phyloP scores from a whole-genome alignment of 2,797 vertebrate genomes.

The Neoniphon sammara region DNA sequence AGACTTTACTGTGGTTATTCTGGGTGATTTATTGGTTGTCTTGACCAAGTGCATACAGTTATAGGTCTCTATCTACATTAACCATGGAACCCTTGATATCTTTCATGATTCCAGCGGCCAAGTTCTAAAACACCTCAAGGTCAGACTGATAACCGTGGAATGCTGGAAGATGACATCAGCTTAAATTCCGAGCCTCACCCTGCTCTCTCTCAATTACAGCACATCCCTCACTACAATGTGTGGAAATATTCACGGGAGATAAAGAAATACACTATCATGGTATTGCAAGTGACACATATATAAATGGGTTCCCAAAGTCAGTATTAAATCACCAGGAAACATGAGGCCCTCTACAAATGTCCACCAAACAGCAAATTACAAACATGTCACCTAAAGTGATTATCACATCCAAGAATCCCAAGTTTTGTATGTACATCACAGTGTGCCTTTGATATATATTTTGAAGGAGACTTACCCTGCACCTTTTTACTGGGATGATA shows the following conservation, averaged over 20 bases:
- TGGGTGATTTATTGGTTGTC: conserved; percentile 73
- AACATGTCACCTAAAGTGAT: too few relatives aligned
- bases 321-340: neutral
- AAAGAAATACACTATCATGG: neutral
- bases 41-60: conserved; percentile 65
- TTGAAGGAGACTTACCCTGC: too few relatives aligned
- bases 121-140: conserved; percentile 67
- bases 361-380: neutral
- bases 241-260: neutral
- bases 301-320: neutral
- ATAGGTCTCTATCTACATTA: conserved; percentile 71
- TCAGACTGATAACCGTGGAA: conserved; percentile 61
- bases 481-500: too few relatives aligned
- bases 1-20: conserved; percentile 41
- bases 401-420: too few relatives aligned
- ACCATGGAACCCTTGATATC: conserved; percentile 63
- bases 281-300: neutral
- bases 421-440: too few relatives aligned
- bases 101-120: conserved; percentile 70
- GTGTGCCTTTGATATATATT: too few relatives aligned
- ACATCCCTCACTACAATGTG: neutral
- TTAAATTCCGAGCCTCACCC: conserved; percentile 31
- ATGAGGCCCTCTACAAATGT: neutral
- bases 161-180: conserved; percentile 56
- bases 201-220: conserved; percentile 10